A percentile compares a stretch with the other conserved stretches of the same genome.
These are phyloP conservation scores for Equus quagga DNA, from an alignment of 2,113 vertebrate species.

Conservation along the genomic window DNA sequence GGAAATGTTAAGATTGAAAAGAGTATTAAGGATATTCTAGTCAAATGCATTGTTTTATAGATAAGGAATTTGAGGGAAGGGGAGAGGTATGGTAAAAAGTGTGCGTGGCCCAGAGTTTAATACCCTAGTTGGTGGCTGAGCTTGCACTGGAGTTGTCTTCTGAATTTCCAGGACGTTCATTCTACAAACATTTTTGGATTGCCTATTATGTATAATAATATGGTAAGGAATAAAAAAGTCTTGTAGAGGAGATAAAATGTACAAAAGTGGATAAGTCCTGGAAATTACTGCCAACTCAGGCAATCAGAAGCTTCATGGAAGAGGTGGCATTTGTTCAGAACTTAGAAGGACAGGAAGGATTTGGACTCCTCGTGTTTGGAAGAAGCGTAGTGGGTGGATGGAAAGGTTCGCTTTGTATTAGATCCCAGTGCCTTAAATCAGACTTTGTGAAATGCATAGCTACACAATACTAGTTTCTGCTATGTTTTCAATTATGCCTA, in stretches of 20 bases:
- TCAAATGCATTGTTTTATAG: constrained; percentile 18
- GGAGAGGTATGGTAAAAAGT: background rate
- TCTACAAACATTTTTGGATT: constrained; percentile 32
- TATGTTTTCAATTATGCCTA: constrained; percentile 25
- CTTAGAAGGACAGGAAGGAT: background rate
- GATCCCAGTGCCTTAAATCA: background rate
- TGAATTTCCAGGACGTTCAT: constrained; percentile 1
- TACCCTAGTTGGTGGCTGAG: background rate
- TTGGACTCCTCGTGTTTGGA: background rate
- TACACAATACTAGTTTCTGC: constrained; percentile 14
- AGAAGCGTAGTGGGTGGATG: background rate
- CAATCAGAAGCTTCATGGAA: background rate
- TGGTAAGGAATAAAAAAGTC: background rate
- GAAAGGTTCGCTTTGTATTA: constrained; percentile 1
- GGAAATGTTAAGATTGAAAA: background rate
- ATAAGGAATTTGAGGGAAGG: constrained; percentile 32
- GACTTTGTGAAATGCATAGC: constrained; percentile 22
- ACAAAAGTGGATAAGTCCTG: background rate
- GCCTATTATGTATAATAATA: background rate
- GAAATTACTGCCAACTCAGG: background rate
- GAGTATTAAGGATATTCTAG: background rate
- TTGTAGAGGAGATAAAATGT: background rate
- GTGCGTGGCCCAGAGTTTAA: background rate
- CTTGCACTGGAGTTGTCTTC: constrained; percentile 3
- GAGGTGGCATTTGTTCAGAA: background rate